phyloP scores from a whole-genome alignment of 2,888 invertebrate species.

The Eilema depressum region DNA sequence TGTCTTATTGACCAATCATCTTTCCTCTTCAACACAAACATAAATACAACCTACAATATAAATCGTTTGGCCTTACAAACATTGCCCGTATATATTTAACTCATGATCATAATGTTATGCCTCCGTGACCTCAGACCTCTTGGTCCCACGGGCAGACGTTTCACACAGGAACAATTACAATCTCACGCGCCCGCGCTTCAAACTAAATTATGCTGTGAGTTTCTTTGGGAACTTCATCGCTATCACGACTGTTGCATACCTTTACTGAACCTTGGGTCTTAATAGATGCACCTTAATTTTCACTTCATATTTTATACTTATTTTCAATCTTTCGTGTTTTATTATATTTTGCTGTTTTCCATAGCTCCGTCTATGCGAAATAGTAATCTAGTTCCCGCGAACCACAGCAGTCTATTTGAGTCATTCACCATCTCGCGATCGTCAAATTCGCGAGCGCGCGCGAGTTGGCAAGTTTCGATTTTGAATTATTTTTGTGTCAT shows the following conservation, averaged over 20 bases:
- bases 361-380: background rate
- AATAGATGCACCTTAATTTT: constrained; percentile 32
- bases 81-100: constrained; percentile 33
- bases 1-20: too few species aligned
- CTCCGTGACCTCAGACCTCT: constrained; percentile 54
- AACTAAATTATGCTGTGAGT: constrained; percentile 61
- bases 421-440: too few species aligned
- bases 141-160: constrained; percentile 57
- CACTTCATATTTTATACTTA: constrained; percentile 10
- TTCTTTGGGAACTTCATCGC: constrained; percentile 57
- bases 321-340: background rate
- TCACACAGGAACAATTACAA: constrained; percentile 61
- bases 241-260: constrained; percentile 60
- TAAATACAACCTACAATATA: too few species aligned
- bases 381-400: background rate
- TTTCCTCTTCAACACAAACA: too few species aligned
- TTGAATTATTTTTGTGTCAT: too few species aligned
- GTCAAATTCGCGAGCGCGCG: too few species aligned
- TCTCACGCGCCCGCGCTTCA: constrained; percentile 56
- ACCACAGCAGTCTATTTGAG: too few species aligned
- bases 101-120: constrained; percentile 45
- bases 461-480: too few species aligned
- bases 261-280: constrained; percentile 34
- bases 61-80: background rate
- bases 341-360: background rate